These are phyloP conservation scores for Leptatherina wallacei DNA, from an alignment of 2,797 vertebrate species.

Conservation along the genomic window DNA sequence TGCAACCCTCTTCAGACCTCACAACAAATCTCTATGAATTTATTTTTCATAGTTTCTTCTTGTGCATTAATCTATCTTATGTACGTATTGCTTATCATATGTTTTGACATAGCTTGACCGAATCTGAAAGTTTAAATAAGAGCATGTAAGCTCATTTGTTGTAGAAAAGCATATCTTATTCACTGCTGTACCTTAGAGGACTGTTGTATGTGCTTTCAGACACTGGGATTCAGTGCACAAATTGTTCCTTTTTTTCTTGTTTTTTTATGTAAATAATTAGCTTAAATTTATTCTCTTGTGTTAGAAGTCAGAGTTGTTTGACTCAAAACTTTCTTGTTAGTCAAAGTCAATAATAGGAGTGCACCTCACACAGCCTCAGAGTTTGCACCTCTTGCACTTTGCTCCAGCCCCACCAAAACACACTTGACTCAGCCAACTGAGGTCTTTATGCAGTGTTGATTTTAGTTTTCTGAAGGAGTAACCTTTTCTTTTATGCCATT, in stretches of 20 bases:
- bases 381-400: slow-evolving; percentile 72
- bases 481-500: slow-evolving; percentile 23
- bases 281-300: slow-evolving; percentile 37
- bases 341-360: slow-evolving; percentile 43
- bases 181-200: slow-evolving; percentile 77
- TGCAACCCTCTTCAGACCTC: slow-evolving; percentile 44
- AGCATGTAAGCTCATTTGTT: slow-evolving; percentile 61
- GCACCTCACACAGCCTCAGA: slow-evolving; percentile 61
- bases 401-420: slow-evolving; percentile 42
- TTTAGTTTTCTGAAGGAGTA: slow-evolving; percentile 25
- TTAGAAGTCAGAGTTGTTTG: slow-evolving; percentile 45
- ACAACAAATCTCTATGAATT: slow-evolving; percentile 35
- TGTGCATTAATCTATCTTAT: slow-evolving; percentile 41
- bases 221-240: slow-evolving; percentile 59
- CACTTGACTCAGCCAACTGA: slow-evolving; percentile 65
- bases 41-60: slow-evolving; percentile 38
- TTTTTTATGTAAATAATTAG: slow-evolving; percentile 48
- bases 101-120: slow-evolving; percentile 53
- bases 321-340: slow-evolving; percentile 32
- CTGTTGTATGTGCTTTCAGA: slow-evolving; percentile 56
- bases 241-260: slow-evolving; percentile 39
- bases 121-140: slow-evolving; percentile 50
- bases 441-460: slow-evolving; percentile 53
- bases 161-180: slow-evolving; percentile 60
- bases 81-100: slow-evolving; percentile 46